Conservation (phyloP, 2,888 invertebrate genomes). For the Brachycybe producta region DNA sequence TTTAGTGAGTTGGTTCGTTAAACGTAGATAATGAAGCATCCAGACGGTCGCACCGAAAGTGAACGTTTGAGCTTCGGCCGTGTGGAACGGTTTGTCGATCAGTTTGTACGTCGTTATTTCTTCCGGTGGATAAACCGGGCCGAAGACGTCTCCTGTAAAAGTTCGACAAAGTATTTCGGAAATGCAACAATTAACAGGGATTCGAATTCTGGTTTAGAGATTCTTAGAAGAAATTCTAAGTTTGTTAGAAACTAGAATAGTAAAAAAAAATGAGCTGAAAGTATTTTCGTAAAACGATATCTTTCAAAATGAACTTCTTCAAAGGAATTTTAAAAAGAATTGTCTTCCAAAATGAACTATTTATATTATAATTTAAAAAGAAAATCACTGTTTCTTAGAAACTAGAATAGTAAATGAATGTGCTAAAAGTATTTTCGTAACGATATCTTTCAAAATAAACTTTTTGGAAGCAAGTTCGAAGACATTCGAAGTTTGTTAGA, state of each 20-base stretch:
- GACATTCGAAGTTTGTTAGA: no score
- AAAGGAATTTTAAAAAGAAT: no score
- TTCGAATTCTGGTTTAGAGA: background rate
- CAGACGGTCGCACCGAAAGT: conserved; percentile 43
- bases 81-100: conserved; percentile 37
- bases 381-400: no score
- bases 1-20: conserved; percentile 36
- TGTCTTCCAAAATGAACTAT: no score
- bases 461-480: no score
- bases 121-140: conserved; percentile 36
- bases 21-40: conserved; percentile 41
- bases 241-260: background rate
- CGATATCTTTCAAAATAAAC: no score
- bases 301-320: no score
- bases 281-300: no score
- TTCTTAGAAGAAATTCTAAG: background rate
- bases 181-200: background rate
- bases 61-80: conserved; percentile 41
- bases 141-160: conserved; percentile 41
- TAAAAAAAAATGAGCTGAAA: no score
- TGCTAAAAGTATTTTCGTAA: no score
- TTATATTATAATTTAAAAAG: no score
- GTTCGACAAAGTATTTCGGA: background rate
- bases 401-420: no score
- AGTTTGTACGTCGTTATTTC: conserved; percentile 29